Percentiles rank a stretch among this genome's conserved stretches.
Conservation (phyloP, 2,888 invertebrate genomes). For the Apotomis turbidana region DNA sequence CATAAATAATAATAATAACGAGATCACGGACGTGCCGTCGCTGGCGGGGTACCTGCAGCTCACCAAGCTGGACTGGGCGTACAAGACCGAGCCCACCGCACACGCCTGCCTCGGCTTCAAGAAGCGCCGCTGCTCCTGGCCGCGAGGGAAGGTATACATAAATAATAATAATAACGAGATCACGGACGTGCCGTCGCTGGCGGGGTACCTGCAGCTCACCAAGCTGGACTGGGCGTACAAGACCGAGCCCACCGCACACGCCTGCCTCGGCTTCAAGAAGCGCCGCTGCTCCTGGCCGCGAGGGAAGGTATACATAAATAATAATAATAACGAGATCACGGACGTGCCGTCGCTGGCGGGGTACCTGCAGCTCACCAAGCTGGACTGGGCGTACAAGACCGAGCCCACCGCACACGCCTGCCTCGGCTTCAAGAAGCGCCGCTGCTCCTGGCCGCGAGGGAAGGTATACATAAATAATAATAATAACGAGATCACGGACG, state of each 20-base stretch:
- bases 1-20: slow-evolving; percentile 74
- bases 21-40: slow-evolving; percentile 94
- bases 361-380: slow-evolving; percentile 92
- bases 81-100: slow-evolving; percentile 93
- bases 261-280: slow-evolving; percentile 92
- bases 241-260: slow-evolving; percentile 91
- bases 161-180: slow-evolving; percentile 87
- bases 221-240: slow-evolving; percentile 97
- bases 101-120: slow-evolving; percentile 93
- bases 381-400: slow-evolving; percentile 97
- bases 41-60: slow-evolving; percentile 93
- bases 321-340: no score
- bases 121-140: slow-evolving; percentile 93
- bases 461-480: slow-evolving; percentile 72
- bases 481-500: slow-evolving; percentile 91
- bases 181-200: slow-evolving; percentile 93
- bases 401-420: slow-evolving; percentile 92
- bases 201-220: slow-evolving; percentile 93
- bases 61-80: slow-evolving; percentile 95
- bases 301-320: slow-evolving; percentile 83
- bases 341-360: slow-evolving; percentile 63
- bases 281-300: slow-evolving; percentile 94
- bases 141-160: slow-evolving; percentile 87
- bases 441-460: slow-evolving; percentile 95
- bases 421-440: slow-evolving; percentile 90